Conservation (phyloP, 2,888 invertebrate genomes). For the Noctua comes region DNA sequence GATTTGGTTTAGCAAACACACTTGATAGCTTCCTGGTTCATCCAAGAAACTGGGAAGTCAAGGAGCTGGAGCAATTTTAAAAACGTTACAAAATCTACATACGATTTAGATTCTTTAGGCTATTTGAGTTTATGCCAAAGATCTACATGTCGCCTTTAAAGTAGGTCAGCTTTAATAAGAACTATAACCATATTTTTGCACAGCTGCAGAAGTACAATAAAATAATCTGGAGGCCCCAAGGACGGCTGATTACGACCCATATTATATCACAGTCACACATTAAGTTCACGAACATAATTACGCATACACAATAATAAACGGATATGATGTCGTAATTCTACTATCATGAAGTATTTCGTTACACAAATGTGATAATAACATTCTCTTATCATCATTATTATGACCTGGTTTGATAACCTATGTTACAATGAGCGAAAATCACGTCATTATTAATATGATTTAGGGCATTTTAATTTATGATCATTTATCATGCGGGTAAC, state of each 20-base stretch:
- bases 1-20: background rate
- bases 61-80: background rate
- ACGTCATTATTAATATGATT: background rate
- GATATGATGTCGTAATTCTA: conserved; percentile 21
- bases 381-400: conserved; percentile 17
- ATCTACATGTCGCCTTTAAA: background rate
- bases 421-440: background rate
- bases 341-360: conserved; percentile 3
- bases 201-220: background rate
- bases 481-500: background rate
- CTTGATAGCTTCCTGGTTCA: too few relatives aligned
- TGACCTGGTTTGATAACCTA: conserved; percentile 40
- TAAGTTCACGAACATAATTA: conserved; percentile 29
- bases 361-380: background rate
- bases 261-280: background rate
- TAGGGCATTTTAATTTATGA: background rate
- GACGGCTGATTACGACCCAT: background rate
- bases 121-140: background rate
- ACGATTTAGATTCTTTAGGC: background rate
- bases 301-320: background rate
- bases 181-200: background rate
- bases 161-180: background rate
- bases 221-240: background rate
- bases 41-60: background rate
- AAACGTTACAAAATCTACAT: background rate